Evolutionary conservation across 2,888 invertebrate species (phyloP).

Genomic region (Tolmerus cingulatus): DNA sequence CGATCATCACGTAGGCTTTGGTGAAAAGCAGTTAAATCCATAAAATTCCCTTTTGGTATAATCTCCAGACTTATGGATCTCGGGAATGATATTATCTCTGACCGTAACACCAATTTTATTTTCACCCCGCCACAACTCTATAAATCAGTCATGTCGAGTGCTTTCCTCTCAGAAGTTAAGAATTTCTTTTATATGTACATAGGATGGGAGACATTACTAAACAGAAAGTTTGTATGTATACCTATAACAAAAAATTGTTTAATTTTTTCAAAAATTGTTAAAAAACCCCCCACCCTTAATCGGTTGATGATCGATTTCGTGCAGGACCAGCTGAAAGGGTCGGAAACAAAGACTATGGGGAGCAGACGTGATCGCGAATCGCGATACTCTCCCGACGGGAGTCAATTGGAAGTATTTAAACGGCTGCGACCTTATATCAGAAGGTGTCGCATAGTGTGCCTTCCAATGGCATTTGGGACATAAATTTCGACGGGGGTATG

Average conservation of each 20-base stretch:
- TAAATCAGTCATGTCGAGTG: neutral
- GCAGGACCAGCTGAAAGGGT: neutral
- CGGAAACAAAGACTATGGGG: slow-evolving; percentile 1
- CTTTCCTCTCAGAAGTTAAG: neutral
- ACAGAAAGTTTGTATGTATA: neutral
- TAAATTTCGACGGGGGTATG: slow-evolving; percentile 41
- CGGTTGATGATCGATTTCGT: slow-evolving; percentile 31
- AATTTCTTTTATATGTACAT: neutral
- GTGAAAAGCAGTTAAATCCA: neutral
- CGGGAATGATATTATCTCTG: neutral
- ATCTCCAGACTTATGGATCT: neutral
- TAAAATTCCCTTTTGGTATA: neutral
- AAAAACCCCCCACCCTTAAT: neutral
- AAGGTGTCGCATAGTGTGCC: slow-evolving; percentile 19
- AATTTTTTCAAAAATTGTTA: neutral
- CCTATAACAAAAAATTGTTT: neutral
- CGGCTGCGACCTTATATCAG: slow-evolving; percentile 8
- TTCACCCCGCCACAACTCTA: neutral
- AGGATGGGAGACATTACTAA: neutral
- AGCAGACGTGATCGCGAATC: slow-evolving; percentile 12
- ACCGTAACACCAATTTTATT: neutral
- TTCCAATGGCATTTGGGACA: slow-evolving; percentile 32
- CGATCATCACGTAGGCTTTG: neutral
- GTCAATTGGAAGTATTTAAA: slow-evolving; percentile 42
- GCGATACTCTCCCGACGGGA: slow-evolving; percentile 32